Percentiles rank a stretch among this genome's conserved stretches.
Evolutionary conservation across 2,888 invertebrate species (phyloP).

Genomic region (Amitus sp.): DNA sequence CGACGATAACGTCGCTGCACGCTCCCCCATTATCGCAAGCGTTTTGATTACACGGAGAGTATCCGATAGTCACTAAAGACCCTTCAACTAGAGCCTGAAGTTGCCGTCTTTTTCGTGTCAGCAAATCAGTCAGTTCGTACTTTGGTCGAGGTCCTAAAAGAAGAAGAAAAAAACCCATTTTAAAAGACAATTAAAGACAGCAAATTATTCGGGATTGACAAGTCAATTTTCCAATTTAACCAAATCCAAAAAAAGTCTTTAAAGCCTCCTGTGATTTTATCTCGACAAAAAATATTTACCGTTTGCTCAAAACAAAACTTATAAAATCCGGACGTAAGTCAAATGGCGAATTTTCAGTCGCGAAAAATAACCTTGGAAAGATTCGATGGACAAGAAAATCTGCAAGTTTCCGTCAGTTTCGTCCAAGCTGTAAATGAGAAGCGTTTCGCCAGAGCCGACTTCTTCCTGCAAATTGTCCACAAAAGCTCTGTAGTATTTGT

Average conservation of each 20-base stretch:
- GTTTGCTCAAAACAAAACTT: too few relatives aligned
- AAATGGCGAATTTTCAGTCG: too few relatives aligned
- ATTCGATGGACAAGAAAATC: slow-evolving; percentile 76
- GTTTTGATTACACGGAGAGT: slow-evolving; percentile 78
- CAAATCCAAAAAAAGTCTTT: too few relatives aligned
- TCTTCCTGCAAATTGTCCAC: slow-evolving; percentile 77
- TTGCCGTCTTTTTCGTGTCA: slow-evolving; percentile 74
- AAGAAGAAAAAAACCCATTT: too few relatives aligned
- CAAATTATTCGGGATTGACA: too few relatives aligned
- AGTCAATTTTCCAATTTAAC: too few relatives aligned
- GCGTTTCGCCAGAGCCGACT: slow-evolving; percentile 73
- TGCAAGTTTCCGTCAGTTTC: slow-evolving; percentile 76
- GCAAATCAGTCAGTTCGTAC: slow-evolving; percentile 73
- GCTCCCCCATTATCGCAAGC: slow-evolving; percentile 83
- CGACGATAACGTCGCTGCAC: slow-evolving; percentile 78
- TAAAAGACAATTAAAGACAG: neutral
- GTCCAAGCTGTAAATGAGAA: slow-evolving; percentile 79
- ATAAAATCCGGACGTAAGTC: too few relatives aligned
- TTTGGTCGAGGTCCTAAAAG: slow-evolving; percentile 71
- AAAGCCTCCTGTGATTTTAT: too few relatives aligned
- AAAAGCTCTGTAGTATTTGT: slow-evolving; percentile 78
- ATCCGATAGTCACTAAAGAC: slow-evolving; percentile 74
- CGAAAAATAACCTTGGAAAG: slow-evolving; percentile 56
- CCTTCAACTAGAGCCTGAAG: slow-evolving; percentile 74
- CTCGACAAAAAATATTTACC: too few relatives aligned